Conservation (phyloP, 2,888 invertebrate genomes). For the Chirona hameri region DNA sequence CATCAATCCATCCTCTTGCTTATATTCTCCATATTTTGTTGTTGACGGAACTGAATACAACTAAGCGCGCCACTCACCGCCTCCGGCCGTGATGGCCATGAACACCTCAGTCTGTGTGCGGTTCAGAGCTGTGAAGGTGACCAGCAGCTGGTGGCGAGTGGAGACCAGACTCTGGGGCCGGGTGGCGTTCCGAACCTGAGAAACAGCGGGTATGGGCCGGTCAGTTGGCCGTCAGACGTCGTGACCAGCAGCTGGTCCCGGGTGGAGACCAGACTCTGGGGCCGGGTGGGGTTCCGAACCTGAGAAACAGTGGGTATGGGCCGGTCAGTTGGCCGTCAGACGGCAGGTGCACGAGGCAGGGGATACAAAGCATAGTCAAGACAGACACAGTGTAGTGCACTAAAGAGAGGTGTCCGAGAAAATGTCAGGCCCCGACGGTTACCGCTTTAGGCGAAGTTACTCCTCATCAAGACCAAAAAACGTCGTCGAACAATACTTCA, state of each 20-base stretch:
- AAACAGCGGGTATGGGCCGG: not conserved
- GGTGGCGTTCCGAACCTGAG: constrained; percentile 71
- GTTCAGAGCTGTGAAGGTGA: constrained; percentile 71
- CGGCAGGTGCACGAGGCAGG: not conserved
- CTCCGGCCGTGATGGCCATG: constrained; percentile 71
- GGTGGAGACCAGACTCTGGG: constrained; percentile 81
- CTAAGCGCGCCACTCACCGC: constrained; percentile 42
- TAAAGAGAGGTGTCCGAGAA: not conserved
- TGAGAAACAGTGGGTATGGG: constrained; percentile 38
- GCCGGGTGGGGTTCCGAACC: constrained; percentile 78
- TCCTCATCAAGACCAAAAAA: not conserved
- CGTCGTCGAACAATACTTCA: too few species aligned
- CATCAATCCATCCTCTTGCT: not conserved
- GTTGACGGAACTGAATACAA: too few species aligned
- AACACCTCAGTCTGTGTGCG: constrained; percentile 70
- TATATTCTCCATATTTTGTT: not conserved
- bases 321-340: too few species aligned
- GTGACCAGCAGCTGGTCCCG: constrained; percentile 73
- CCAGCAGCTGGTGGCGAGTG: constrained; percentile 70
- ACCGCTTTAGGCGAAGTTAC: not conserved
- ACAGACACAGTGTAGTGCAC: not conserved
- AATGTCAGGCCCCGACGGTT: not conserved
- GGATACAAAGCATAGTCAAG: not conserved
- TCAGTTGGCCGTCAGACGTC: too few species aligned
- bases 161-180: constrained; percentile 84